These are phyloP conservation scores for Pollenia angustigena DNA, from an alignment of 2,888 invertebrate genomes.

Conservation along the genomic window DNA sequence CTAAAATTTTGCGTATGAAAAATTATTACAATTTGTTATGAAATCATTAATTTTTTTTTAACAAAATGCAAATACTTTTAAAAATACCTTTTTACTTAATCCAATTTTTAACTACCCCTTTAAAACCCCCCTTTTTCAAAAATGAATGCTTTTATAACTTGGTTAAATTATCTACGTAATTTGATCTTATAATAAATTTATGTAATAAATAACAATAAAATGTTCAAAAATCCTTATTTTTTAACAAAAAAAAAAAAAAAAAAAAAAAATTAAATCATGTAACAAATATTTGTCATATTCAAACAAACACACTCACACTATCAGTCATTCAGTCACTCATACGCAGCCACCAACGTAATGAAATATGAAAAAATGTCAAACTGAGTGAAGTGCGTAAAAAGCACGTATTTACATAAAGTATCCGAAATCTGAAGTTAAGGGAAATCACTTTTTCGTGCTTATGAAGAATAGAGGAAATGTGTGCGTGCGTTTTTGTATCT, in stretches of 20 bases:
- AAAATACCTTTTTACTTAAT: not conserved
- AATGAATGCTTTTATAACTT: slow-evolving; percentile 21
- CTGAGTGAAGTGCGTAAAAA: slow-evolving; percentile 43
- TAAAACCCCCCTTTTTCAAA: not conserved
- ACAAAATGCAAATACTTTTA: not conserved
- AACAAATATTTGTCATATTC: not conserved
- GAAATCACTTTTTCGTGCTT: slow-evolving; percentile 13
- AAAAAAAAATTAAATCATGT: slow-evolving; percentile 3
- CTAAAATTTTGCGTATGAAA: no score
- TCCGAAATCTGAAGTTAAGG: slow-evolving; percentile 10
- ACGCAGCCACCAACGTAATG: not conserved
- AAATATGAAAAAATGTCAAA: slow-evolving; percentile 51
- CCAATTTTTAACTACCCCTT: not conserved
- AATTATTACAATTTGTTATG: no score
- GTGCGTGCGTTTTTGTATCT: not conserved
- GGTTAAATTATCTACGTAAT: slow-evolving; percentile 52
- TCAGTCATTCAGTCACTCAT: no score
- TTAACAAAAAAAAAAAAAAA: not conserved
- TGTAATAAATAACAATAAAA: slow-evolving; percentile 26
- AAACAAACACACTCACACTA: not conserved
- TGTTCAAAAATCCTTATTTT: not conserved
- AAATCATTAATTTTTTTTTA: no score
- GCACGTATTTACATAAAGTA: slow-evolving; percentile 53
- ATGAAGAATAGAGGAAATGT: not conserved
- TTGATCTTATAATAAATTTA: slow-evolving; percentile 53